Percentiles rank a stretch among this genome's conserved stretches.
Evolutionary conservation across 2,888 invertebrate species (phyloP).

Genomic region (Geophilus truncorum): DNA sequence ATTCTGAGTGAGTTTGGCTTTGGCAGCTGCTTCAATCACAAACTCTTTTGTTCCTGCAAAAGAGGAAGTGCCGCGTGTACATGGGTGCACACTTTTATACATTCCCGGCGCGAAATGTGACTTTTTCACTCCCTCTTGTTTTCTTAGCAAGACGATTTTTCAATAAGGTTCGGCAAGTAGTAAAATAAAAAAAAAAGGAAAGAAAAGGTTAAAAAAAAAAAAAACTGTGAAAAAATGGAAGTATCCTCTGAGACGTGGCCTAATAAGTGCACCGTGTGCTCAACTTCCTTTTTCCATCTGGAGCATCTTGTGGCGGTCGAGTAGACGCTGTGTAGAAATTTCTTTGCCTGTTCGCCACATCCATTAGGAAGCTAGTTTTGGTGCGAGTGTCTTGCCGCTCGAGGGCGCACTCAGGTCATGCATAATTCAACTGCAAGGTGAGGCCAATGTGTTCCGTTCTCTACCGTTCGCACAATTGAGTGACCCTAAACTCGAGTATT

Average conservation of each 20-base stretch:
- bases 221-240: neutral
- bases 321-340: conserved; percentile 3
- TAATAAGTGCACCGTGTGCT: conserved; percentile 2
- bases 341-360: conserved; percentile 22
- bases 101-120: neutral
- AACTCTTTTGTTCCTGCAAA: neutral
- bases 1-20: conserved; percentile 6
- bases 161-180: conserved; percentile 4
- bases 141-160: neutral
- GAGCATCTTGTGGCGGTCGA: conserved; percentile 17
- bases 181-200: neutral
- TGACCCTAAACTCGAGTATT: conserved; percentile 21
- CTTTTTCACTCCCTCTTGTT: neutral
- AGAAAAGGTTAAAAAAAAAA: neutral
- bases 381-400: conserved; percentile 27
- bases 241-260: conserved; percentile 13
- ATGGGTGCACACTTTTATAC: conserved; percentile 10
- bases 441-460: conserved; percentile 24
- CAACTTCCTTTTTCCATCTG: conserved; percentile 8
- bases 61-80: neutral
- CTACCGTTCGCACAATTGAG: conserved; percentile 17
- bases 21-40: conserved; percentile 13
- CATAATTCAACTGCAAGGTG: conserved; percentile 15
- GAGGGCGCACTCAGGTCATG: conserved; percentile 24
- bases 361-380: conserved; percentile 27